A percentile compares a stretch with the other conserved stretches of the same genome.
phyloP scores from a whole-genome alignment of 2,888 invertebrate species.

The Siphlonurus alternatus region DNA sequence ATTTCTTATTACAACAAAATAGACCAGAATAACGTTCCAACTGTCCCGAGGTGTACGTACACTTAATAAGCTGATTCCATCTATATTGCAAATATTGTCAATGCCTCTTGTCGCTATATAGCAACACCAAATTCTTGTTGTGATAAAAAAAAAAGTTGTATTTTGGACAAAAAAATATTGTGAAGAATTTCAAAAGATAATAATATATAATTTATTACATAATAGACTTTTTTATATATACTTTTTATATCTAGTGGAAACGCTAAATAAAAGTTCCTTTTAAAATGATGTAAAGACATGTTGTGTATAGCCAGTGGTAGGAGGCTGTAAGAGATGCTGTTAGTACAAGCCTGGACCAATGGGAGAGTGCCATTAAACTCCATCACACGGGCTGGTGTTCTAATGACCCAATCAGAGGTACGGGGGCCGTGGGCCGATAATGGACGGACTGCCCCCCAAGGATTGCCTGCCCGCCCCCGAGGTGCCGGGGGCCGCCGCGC shows the following conservation, averaged over 20 bases:
- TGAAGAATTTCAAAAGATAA: not conserved
- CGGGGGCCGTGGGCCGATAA: not conserved
- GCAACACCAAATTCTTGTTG: too few relatives aligned
- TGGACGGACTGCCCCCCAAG: not conserved
- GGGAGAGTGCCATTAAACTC: not conserved
- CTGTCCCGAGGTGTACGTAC: too few relatives aligned
- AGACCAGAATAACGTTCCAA: too few relatives aligned
- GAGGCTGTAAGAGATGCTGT: not conserved
- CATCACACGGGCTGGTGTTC: not conserved
- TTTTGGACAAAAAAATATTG: not conserved
- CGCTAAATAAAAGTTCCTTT: not conserved
- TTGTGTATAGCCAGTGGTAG: not conserved
- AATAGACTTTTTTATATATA: not conserved
- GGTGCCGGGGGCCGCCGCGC: not conserved
- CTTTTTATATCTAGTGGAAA: not conserved
- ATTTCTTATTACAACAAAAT: too few relatives aligned
- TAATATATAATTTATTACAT: not conserved
- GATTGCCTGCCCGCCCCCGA: not conserved
- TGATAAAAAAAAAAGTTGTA: not conserved
- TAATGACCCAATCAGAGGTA: constrained; percentile 4
- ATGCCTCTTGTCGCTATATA: too few relatives aligned
- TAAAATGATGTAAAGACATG: not conserved
- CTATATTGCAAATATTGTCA: too few relatives aligned
- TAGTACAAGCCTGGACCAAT: not conserved
- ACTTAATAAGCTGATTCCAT: too few relatives aligned